phyloP scores from a whole-genome alignment of 2,888 invertebrate genomes.

The Endotricha flammealis region DNA sequence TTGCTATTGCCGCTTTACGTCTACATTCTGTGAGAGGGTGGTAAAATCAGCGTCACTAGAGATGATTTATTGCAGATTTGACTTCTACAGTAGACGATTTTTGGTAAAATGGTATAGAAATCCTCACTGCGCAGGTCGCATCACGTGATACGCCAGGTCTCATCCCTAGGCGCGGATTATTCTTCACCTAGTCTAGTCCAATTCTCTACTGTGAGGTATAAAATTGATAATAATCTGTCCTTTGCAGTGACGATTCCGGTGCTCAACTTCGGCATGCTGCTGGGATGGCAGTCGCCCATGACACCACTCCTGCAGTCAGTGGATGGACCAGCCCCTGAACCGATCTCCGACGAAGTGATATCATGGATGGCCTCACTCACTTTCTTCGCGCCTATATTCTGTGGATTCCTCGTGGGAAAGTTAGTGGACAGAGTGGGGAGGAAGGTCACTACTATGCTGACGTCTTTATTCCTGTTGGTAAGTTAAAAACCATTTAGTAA shows the following conservation, averaged over 20 bases:
- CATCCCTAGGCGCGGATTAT: too few relatives aligned
- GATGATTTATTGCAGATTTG: too few relatives aligned
- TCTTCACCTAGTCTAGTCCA: too few relatives aligned
- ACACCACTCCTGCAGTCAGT: conserved; percentile 66
- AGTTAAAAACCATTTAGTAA: conserved; percentile 45
- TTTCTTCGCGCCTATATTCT: conserved; percentile 75
- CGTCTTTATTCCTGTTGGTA: conserved; percentile 74
- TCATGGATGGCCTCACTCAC: conserved; percentile 79
- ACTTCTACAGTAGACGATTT: too few relatives aligned
- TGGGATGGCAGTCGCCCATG: conserved; percentile 80
- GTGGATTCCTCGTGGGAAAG: conserved; percentile 73
- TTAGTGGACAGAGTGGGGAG: conserved; percentile 75
- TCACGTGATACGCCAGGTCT: too few relatives aligned
- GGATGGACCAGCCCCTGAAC: conserved; percentile 64
- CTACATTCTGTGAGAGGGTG: too few relatives aligned
- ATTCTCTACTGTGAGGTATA: too few relatives aligned
- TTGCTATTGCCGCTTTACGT: too few relatives aligned
- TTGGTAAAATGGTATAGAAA: too few relatives aligned
- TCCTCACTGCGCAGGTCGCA: too few relatives aligned
- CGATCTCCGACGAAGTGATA: conserved; percentile 67
- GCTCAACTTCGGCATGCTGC: conserved; percentile 74
- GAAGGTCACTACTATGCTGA: conserved; percentile 69
- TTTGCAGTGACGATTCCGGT: conserved; percentile 74
- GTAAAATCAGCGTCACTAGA: too few relatives aligned
- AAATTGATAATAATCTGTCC: conserved; percentile 10